A percentile compares a stretch with the other conserved stretches of the same genome.
Conservation (phyloP, 2,113 vertebrate species). For the Labrus mixtus region DNA sequence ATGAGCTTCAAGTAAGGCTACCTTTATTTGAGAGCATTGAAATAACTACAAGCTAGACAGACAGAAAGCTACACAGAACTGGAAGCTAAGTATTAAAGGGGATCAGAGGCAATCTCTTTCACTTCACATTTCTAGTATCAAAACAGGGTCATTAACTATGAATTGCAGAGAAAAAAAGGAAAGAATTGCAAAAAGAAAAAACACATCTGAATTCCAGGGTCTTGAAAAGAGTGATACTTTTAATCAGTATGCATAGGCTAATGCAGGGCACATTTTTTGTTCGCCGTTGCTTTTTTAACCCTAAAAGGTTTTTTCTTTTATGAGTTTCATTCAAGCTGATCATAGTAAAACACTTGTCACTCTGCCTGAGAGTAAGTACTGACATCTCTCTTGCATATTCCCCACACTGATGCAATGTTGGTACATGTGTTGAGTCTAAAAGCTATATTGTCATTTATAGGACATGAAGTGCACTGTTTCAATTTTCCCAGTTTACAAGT, state of each 20-base stretch:
- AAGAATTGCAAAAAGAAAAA: constrained; percentile 79
- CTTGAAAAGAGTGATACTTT: constrained; percentile 80
- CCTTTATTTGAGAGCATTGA: constrained; percentile 69
- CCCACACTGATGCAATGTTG: constrained; percentile 83
- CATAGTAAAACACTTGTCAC: constrained; percentile 91
- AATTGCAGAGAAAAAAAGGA: constrained; percentile 82
- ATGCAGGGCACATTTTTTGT: constrained; percentile 76
- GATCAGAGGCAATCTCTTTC: constrained; percentile 70
- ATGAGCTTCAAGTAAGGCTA: constrained; percentile 60
- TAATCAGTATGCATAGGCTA: constrained; percentile 71
- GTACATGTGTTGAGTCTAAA: constrained; percentile 93
- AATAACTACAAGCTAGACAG: constrained; percentile 69
- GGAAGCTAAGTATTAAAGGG: constrained; percentile 52
- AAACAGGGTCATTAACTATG: constrained; percentile 89
- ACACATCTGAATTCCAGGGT: constrained; percentile 83
- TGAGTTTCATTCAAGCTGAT: constrained; percentile 88
- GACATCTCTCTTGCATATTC: constrained; percentile 78
- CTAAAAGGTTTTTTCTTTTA: constrained; percentile 77
- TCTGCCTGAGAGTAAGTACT: constrained; percentile 89
- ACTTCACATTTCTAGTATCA: constrained; percentile 63
- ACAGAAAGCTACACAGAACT: constrained; percentile 73
- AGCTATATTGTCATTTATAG: constrained; percentile 88
- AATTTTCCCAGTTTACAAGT: constrained; percentile 99
- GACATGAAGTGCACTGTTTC: constrained; percentile 98
- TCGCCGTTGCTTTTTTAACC: constrained; percentile 82